phyloP scores from a whole-genome alignment of 2,888 invertebrate genomes.

The Lampropteryx suffumata region DNA sequence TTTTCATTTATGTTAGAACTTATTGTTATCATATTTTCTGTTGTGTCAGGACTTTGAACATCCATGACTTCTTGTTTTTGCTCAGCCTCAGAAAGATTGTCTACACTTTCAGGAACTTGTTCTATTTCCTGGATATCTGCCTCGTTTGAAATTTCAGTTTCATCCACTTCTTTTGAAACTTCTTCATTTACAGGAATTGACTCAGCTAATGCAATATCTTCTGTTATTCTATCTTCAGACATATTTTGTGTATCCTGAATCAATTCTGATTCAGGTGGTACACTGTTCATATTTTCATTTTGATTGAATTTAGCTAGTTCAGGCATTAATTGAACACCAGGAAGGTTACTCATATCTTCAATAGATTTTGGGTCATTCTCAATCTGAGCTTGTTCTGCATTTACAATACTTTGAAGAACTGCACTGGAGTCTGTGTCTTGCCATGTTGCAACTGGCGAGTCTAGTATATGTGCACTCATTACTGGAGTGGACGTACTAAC shows the following conservation, averaged over 20 bases:
- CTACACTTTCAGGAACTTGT: not conserved
- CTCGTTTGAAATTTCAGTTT: constrained; percentile 8
- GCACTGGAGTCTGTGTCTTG: constrained; percentile 44
- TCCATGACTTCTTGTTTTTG: constrained; percentile 5
- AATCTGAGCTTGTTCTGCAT: constrained; percentile 34
- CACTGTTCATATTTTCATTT: constrained; percentile 8
- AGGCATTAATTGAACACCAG: constrained; percentile 45
- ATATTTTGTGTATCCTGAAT: constrained; percentile 4
- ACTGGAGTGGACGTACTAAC: constrained; percentile 73
- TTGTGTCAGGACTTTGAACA: not conserved
- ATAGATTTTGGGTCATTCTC: constrained; percentile 30
- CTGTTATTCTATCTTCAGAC: constrained; percentile 6
- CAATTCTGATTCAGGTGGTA: constrained; percentile 4
- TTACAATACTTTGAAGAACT: constrained; percentile 37
- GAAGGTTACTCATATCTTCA: constrained; percentile 42
- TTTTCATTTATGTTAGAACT: constrained; percentile 4
- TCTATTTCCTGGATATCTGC: constrained; percentile 1
- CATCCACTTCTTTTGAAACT: not conserved
- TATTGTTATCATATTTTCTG: constrained; percentile 2
- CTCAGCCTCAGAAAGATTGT: constrained; percentile 3
- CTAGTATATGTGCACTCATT: constrained; percentile 66
- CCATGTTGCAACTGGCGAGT: constrained; percentile 61
- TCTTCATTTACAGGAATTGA: constrained; percentile 3
- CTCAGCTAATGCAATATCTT: not conserved
- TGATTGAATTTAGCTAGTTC: constrained; percentile 27